Evolutionary conservation across 2,113 vertebrate species (phyloP).

Genomic region (Sarotherodon lohbergeri): DNA sequence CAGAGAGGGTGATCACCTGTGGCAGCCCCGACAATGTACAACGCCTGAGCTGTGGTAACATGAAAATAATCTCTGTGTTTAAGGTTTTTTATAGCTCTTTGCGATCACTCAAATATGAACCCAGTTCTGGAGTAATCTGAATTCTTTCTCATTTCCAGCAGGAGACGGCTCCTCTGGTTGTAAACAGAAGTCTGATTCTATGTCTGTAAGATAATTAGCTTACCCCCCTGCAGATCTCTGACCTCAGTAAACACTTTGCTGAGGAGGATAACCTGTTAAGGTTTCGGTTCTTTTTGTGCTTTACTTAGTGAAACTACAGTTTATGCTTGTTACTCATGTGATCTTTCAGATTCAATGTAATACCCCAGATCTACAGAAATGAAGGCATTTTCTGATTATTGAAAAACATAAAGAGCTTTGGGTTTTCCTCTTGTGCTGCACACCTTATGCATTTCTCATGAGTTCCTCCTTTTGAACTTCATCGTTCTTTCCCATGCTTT

Average conservation of each 20-base stretch:
- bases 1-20: background rate
- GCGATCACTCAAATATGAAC: background rate
- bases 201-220: background rate
- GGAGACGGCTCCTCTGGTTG: background rate
- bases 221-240: background rate
- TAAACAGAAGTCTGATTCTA: background rate
- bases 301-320: background rate
- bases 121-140: background rate
- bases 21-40: background rate
- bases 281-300: background rate
- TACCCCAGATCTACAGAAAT: background rate
- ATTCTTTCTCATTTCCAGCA: background rate
- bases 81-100: background rate
- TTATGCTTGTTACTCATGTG: background rate
- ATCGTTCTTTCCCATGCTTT: background rate
- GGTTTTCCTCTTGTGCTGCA: background rate
- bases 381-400: background rate
- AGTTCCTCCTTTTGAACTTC: background rate
- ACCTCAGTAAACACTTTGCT: background rate
- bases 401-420: background rate
- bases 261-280: background rate
- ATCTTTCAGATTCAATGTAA: background rate
- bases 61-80: background rate
- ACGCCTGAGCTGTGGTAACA: background rate
- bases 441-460: background rate